Evolutionary conservation across 2,888 invertebrate genomes (phyloP).

Genomic region (Aphidoletes aphidimyza): DNA sequence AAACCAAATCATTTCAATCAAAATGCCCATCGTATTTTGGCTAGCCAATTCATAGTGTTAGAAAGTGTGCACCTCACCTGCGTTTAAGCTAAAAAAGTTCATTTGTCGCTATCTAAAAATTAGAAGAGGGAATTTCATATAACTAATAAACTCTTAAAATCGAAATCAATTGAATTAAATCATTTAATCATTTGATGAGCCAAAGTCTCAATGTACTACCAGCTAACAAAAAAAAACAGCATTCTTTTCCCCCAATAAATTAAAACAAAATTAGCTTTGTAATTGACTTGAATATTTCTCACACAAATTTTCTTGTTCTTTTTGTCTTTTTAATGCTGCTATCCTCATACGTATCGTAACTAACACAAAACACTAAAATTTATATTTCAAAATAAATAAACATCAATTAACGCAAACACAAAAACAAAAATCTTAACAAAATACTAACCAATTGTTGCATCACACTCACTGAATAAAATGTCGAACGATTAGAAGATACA

Average conservation of each 20-base stretch:
- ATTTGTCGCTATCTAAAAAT: not conserved
- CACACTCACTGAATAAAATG: not conserved
- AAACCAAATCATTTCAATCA: constrained; percentile 59
- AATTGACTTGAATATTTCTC: constrained; percentile 11
- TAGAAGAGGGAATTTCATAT: too few species aligned
- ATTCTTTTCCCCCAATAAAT: not conserved
- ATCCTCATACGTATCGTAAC: constrained; percentile 36
- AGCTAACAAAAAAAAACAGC: not conserved
- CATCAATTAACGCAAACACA: constrained; percentile 14
- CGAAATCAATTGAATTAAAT: too few species aligned
- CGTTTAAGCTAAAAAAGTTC: constrained; percentile 2
- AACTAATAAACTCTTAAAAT: too few species aligned
- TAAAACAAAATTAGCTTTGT: not conserved
- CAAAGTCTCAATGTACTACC: too few species aligned
- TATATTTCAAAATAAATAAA: too few species aligned
- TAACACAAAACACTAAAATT: constrained; percentile 2
- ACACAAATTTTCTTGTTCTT: constrained; percentile 54
- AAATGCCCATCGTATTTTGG: not conserved
- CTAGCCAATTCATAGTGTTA: constrained; percentile 20
- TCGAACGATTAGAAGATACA: constrained; percentile 54
- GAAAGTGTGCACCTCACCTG: constrained; percentile 16
- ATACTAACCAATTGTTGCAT: not conserved
- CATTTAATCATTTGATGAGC: too few species aligned
- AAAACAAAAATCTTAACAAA: not conserved
- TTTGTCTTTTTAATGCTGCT: constrained; percentile 57